phyloP scores from a whole-genome alignment of 92 coral and sea anemone species.

The Pocillopora grandis region DNA sequence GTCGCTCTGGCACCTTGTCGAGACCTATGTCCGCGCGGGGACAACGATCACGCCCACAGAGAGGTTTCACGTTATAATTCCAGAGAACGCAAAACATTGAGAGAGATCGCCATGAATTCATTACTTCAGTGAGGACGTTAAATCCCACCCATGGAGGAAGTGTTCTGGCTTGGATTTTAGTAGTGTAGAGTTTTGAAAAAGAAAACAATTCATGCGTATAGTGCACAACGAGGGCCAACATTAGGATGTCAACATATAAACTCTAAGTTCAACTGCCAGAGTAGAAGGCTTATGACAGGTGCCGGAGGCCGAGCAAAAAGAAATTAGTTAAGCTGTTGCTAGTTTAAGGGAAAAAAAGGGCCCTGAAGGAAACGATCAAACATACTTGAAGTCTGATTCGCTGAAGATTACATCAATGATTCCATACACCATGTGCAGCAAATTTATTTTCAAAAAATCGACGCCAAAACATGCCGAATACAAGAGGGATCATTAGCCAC shows the following conservation, averaged over 20 bases:
- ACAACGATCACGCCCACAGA: slow-evolving; percentile 60
- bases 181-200: background rate
- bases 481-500: background rate
- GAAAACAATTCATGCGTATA: background rate
- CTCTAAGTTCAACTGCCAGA: background rate
- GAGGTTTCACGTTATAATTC: slow-evolving; percentile 48
- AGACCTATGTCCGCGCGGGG: slow-evolving; percentile 84
- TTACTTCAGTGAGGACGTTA: background rate
- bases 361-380: background rate
- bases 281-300: background rate
- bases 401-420: background rate
- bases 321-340: background rate
- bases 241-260: background rate
- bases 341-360: background rate
- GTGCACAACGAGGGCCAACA: background rate
- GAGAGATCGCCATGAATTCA: background rate
- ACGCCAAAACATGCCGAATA: background rate
- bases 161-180: background rate
- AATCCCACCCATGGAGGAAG: background rate
- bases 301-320: background rate
- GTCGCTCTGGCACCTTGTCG: slow-evolving; percentile 31
- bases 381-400: background rate
- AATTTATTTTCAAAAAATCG: background rate
- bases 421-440: background rate
- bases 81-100: background rate